Base-by-base conservation (phyloP, 2,888 invertebrate species). In the Chymomyza fuscimana region DNA sequence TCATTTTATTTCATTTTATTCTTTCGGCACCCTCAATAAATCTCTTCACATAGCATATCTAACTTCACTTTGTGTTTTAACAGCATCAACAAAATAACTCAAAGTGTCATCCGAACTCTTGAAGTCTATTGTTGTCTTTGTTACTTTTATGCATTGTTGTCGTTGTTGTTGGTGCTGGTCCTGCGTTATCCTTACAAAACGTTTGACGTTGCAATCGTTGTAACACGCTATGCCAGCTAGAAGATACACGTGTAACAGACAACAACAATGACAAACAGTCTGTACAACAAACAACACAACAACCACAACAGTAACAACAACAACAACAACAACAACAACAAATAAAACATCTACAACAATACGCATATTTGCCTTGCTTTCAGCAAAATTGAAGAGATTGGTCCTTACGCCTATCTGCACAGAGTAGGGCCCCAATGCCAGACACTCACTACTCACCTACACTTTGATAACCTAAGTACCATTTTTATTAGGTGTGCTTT, bases 31-130 rank as follows among this genome's bases (percentile, higher is more conserved):
- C 79, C 74, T 63, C 80, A 73, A 82, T 82, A 84, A 82, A 82
- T 83, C 81, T 82, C 84, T 46, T 67, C 82, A 79, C 73, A 74
- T 46, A 78, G 80, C 80, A 84, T 82, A 80, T 80, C 84, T 80
- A 46, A 10, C 62, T 61, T 36, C 69, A 63, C 40, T 65, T 71
- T 68, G 73, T 81, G 78, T 77, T 82, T 82, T 81, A 78, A 76
- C 82, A 80, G 80, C 82, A 82, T 84, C 82, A 82, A 82, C 83
- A 82, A 82, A 82, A 83, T 82, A 83, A 82, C 84, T 82, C 82
- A 82, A 82, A 82, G 85, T 83, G 83, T 85, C 85, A 83, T 83
- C 82, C 80, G 80, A 81, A 82, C 85, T 85, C 85, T 85, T 82
- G 78, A 85, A 85, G 83, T 83, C 83, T 83, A 83, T 85, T 83